Base-by-base conservation (phyloP, 2,113 vertebrate genomes). In the Porphyrio hochstetteri region DNA sequence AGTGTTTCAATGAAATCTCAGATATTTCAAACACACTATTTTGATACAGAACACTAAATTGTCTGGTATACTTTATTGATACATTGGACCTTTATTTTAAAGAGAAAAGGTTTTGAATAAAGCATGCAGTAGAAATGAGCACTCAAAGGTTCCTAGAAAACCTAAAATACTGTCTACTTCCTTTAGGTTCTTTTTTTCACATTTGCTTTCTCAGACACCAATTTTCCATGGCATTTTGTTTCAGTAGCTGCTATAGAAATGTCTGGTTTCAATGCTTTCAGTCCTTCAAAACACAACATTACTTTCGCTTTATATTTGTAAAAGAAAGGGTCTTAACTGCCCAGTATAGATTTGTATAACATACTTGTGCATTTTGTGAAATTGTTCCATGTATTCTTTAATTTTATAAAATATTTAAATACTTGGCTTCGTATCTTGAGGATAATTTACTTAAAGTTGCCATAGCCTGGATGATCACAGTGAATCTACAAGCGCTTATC, bases 161-260 rank as follows among this genome's bases (percentile, higher is more conserved):
- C 18, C n/a, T 63, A 50, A 92, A 92, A 83, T 67, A 71, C 14
- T 31, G 19, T 38, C 44, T 80, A 52, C 55, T 88, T 86, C 27
- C 23, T 61, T 69, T 71, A 46, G 0, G 1, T 35, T 74, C 23
- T 70, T 86, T 92, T 90, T 84, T 84, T 86, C 33, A 52, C 65
- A 40, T 83, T 86, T 92, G 31, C 70, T 84, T 81, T 94, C 82
- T 80, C 70, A 59, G 86, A 75, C 56, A 87, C 28, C 29, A 35
- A 63, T 96, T 95, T 96, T 89, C 72, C 36, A 50, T n/a, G 83
- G 86, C 88, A 86, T 92, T 18, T 90, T 69, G 20, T 86, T 95
- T 91, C 72, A 95, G 90, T 69, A 84, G 70, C 84, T 91, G 48
- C 81, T 80, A 36, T 3, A 96, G 81, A 95, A 96, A 92, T 85